Base-by-base conservation (phyloP, 2,888 invertebrate species). In the Ptilodon capucinus region DNA sequence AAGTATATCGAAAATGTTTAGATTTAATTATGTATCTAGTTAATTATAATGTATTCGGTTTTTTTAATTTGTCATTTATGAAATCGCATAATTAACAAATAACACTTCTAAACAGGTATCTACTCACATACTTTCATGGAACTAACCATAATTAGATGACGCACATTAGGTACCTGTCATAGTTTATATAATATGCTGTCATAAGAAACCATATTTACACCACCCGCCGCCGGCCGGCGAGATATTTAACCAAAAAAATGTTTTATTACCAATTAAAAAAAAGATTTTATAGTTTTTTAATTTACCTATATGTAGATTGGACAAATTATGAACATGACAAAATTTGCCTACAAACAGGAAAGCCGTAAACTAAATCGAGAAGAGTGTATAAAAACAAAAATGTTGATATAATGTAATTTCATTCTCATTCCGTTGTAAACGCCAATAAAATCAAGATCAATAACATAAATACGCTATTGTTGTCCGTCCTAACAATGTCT, bases 381-480 rank as follows among this genome's bases (percentile, higher is more conserved):
- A n/a, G 48, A 50, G 46, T 43, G 49, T 61, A 68, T 63, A 70
- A 68, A 68, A 66, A n/a, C n/a, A n/a, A 66, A 65, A 60, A 57
- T 54, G 46, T 59, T 64, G 30, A 28, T 30, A 14, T n/a, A n/a
- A n/a, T n/a, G 40, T 16, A 36, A 55, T 59, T 46, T 50, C 55
- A 59, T 54, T 54, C 55, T 63, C 66, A 61, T 63, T 68, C 69
- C 69, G 48, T 48, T 64, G 62, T 60, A 48, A 60, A 68, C 62
- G 51, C 61, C 69, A 68, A 86, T 87, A 86, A 87, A 86, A 86
- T 81, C 78, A 79, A 77, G 82, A 83, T 79, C 86, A 86, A 85
- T 84, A 86, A 81, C 79, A 84, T 78, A 83, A 84, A 86, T 75
- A 79, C 68, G 57, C 84, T 76, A 87, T 90, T 90, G 89, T 91